These are phyloP conservation scores for Macrostomum lignano DNA, from an alignment of 1,140 invertebrate species.

Conservation along the genomic window DNA sequence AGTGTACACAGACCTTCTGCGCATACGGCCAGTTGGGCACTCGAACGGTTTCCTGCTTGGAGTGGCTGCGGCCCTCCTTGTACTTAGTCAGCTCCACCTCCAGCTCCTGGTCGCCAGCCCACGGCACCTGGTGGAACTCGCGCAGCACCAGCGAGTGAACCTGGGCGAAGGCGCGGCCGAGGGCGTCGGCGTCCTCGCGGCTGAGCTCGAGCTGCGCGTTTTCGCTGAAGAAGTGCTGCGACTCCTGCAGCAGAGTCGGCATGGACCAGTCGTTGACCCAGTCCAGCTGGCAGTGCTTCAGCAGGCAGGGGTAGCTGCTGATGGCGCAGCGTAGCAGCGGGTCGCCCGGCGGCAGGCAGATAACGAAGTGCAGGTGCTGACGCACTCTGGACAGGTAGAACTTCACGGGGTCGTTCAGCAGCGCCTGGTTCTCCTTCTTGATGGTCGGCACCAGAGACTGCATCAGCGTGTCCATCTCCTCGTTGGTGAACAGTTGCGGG, in stretches of 20 bases:
- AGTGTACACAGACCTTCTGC: too few relatives aligned
- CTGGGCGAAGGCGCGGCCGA: slow-evolving; percentile 21
- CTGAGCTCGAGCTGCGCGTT: slow-evolving; percentile 1
- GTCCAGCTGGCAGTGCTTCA: slow-evolving; percentile 22
- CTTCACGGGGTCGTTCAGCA: slow-evolving; percentile 24
- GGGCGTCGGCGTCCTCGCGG: too few relatives aligned
- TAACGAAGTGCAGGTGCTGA: slow-evolving; percentile 22
- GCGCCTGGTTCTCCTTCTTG: too few relatives aligned
- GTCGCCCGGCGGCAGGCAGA: slow-evolving; percentile 20
- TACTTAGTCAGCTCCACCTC: slow-evolving; percentile 13
- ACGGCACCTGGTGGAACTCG: slow-evolving; percentile 22
- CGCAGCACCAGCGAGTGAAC: slow-evolving; percentile 23
- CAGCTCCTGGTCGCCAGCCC: slow-evolving; percentile 18
- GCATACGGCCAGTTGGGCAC: slow-evolving; percentile 22
- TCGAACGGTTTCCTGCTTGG: slow-evolving; percentile 12
- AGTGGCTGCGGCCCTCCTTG: slow-evolving; percentile 12
- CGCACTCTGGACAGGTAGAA: slow-evolving; percentile 23
- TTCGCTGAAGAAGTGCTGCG: slow-evolving; percentile 15
- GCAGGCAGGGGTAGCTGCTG: slow-evolving; percentile 19
- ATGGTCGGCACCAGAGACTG: too few relatives aligned
- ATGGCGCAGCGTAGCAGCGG: slow-evolving; percentile 13
- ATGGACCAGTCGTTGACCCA: slow-evolving; percentile 26
- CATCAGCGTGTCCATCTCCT: slow-evolving; percentile 25
- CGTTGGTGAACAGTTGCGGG: slow-evolving; percentile 24
- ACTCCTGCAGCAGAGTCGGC: slow-evolving; percentile 18